Percentiles rank a stretch among this genome's conserved stretches.
These are phyloP conservation scores for Apodemia mormo DNA, from an alignment of 2,888 invertebrate genomes.

Conservation along the genomic window DNA sequence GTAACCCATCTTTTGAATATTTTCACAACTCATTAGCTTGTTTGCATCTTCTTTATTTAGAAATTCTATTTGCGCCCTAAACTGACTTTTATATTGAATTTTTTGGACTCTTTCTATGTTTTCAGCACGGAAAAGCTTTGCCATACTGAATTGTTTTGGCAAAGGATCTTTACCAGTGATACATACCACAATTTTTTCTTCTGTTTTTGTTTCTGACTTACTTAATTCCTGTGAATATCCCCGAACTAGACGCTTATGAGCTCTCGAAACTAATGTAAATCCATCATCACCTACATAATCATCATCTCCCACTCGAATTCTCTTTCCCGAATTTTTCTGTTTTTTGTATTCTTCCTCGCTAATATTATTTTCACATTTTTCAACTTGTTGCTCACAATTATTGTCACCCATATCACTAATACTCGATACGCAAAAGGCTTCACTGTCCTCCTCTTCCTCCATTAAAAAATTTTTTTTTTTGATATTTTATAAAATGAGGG, in stretches of 20 bases:
- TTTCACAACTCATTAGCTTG: not conserved
- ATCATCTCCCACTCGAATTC: not conserved
- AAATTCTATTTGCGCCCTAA: constrained; percentile 32
- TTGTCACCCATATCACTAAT: not conserved
- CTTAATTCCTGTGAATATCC: not conserved
- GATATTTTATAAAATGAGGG: too few species aligned
- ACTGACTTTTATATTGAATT: constrained; percentile 34
- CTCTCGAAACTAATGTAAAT: not conserved
- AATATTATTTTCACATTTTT: not conserved
- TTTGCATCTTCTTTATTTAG: not conserved
- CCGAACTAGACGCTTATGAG: not conserved
- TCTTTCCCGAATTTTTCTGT: not conserved
- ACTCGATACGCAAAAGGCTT: not conserved
- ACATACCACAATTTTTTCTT: too few species aligned
- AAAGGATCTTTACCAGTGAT: constrained; percentile 3
- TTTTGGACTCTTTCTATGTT: constrained; percentile 30
- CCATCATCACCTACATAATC: not conserved
- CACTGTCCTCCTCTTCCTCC: not conserved
- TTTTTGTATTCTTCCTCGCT: not conserved
- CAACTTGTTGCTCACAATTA: not conserved
- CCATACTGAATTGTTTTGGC: constrained; percentile 38
- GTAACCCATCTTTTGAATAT: not conserved
- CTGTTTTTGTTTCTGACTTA: too few species aligned
- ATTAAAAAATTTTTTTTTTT: not conserved
- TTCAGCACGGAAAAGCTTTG: constrained; percentile 33